phyloP scores from a whole-genome alignment of 2,113 vertebrate species.

The Furnarius figulus region DNA sequence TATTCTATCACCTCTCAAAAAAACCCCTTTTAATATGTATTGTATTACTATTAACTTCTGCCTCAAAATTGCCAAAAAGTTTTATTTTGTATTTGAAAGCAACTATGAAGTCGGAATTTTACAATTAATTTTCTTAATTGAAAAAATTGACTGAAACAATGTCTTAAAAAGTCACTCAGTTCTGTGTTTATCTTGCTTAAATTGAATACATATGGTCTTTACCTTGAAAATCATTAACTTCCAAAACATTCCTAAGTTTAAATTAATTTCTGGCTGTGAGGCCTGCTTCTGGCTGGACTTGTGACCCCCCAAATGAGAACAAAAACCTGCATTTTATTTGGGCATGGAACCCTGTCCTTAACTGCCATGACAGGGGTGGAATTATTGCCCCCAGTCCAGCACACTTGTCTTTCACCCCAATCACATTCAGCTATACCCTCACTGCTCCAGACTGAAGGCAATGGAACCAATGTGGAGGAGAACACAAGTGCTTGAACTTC shows the following conservation, averaged over 20 bases:
- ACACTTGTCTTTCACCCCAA: not conserved
- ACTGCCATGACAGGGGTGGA: not conserved
- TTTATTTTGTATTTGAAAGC: not conserved
- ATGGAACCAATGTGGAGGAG: not conserved
- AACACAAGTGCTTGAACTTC: not conserved
- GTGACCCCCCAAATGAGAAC: not conserved
- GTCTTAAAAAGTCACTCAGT: not conserved
- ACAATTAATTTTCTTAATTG: not conserved
- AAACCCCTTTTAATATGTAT: not conserved
- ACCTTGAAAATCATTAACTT: slow-evolving; percentile 10
- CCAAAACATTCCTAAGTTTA: not conserved
- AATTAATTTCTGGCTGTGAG: not conserved
- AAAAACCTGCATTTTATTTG: not conserved
- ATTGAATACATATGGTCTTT: not conserved
- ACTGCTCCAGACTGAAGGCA: not conserved
- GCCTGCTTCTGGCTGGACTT: not conserved
- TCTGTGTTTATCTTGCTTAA: not conserved
- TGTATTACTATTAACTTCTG: not conserved
- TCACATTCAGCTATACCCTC: not conserved
- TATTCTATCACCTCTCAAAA: not conserved
- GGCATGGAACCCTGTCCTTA: not conserved
- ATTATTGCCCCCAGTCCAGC: not conserved
- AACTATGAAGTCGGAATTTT: not conserved
- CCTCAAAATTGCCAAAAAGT: not conserved
- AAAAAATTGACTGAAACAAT: not conserved